Conservation (phyloP, 2,888 invertebrate genomes). For the Ischnus inquisitorius region DNA sequence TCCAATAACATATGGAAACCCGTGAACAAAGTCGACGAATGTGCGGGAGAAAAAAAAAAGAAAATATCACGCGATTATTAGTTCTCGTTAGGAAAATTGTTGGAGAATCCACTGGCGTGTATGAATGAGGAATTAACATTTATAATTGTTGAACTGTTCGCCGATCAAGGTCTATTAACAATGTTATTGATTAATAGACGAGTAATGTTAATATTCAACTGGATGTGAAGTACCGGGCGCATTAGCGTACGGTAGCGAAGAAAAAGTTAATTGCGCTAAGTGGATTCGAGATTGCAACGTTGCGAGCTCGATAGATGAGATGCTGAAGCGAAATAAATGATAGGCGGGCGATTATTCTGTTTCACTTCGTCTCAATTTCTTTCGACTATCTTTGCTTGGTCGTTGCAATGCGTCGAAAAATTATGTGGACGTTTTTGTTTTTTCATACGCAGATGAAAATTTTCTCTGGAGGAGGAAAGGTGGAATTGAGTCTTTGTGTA, state of each 20-base stretch:
- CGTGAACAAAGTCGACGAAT: slow-evolving; percentile 34
- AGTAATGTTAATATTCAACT: not conserved
- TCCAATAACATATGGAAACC: slow-evolving; percentile 31
- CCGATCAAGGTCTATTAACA: not conserved
- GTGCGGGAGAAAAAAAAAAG: slow-evolving; percentile 38
- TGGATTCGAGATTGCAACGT: not conserved
- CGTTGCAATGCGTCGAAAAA: too few relatives aligned
- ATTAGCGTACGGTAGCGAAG: not conserved
- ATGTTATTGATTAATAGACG: not conserved
- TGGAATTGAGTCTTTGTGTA: too few relatives aligned
- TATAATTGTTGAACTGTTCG: too few relatives aligned
- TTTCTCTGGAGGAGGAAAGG: too few relatives aligned
- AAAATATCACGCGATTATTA: slow-evolving; percentile 59
- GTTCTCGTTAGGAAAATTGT: not conserved
- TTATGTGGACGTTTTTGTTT: too few relatives aligned
- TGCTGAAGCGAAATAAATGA: too few relatives aligned
- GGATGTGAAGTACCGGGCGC: not conserved
- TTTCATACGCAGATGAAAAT: too few relatives aligned
- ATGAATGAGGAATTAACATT: too few relatives aligned
- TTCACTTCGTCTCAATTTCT: too few relatives aligned
- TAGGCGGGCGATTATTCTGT: too few relatives aligned
- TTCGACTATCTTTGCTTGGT: too few relatives aligned
- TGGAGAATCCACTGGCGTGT: slow-evolving; percentile 27
- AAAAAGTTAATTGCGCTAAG: not conserved
- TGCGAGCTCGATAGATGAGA: not conserved